Evolutionary conservation across 2,888 invertebrate species (phyloP), one percentile per base, ranked within the genome.

Genomic region (Pollenia labialis): DNA sequence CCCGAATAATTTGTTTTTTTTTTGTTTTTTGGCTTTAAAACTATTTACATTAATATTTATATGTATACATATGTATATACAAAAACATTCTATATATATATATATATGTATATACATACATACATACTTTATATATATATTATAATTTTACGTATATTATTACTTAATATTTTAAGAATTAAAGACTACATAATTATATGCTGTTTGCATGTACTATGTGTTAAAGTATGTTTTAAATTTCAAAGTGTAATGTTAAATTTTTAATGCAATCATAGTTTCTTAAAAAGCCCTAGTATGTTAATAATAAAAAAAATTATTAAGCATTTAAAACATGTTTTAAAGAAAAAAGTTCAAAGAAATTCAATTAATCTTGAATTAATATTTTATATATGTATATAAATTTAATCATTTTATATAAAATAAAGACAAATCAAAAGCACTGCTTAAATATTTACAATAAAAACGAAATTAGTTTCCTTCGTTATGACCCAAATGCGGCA

Each of bases 371-470:
- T 77, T 81, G 18, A 72, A 48, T 56, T 58, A 32, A 56, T 32
- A 32, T 56, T 44, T 44, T 46, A 50, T 48, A 62, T 44, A 44
- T 62, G 12, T 46, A 46, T 46, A 52, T 69, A 66, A 72, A 72
- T 44, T 66, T 12, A 60, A 69, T 69, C 42, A 44, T 32, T 76
- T 60, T 23, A 71, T 23, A 56, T 56, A 48, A 83, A 50, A 40
- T 50, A 79, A 68, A 69, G 64, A 40, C 32, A 60, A 58, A 60
- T 74, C 4, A 32, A 32, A 32, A 32, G 32, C 32, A 32, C 54
- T 75, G 79, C 64, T 76, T 58, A 82, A 74, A 64, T 86, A 86
- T 85, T 82, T 86, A 86, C 83, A 83, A 86, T 71, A 16, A 32
- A 54, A 60, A 56, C 12, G 11, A 56, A 64, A 16, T 69, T 32